Evolutionary conservation across 1,140 invertebrate genomes (phyloP), one percentile per base, ranked within the genome.

Genomic region (Penaeus japonicus): DNA sequence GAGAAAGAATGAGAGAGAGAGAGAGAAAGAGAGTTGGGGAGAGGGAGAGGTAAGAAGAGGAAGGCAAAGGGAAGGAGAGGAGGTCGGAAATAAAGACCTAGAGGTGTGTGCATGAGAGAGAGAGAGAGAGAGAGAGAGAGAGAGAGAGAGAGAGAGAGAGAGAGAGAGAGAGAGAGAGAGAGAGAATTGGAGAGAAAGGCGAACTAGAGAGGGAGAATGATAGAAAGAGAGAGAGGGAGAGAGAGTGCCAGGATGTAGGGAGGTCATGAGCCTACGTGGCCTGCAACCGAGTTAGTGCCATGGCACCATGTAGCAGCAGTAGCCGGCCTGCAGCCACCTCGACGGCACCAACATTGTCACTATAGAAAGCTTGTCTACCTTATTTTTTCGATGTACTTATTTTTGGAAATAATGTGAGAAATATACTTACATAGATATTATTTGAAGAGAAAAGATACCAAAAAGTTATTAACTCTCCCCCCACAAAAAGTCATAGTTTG

Each of bases 261-360:
- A 39, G 47, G 47, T 15, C 47, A 1, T 12, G 47, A 47, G 47
- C 47, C 47, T 15, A 15, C 47, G 10, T 47, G 47, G 47, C 47
- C 47, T 15, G 47, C 47, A 7, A 39, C 47, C 47, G 47, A 47
- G 47, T 47, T 7, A 47, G 47, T 47, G 47, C 70, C 70, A 15
- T 27, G 70, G 70, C 27, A 39, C 24, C 39, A 53, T n/a, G 53
- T 59, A 78, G 84, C 84, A 85, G 73, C 84, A 85, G 84, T 78
- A 85, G 54, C 47, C 15, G 73, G 27, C 70, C 62, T 39, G 84
- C 54, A 73, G 35, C 70, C 35, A 73, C 12, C 4, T 24, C 84
- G 20, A 27, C 70, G 39, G 65, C 73, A 78, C 70, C 70, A 73
- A 27, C 70, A 30, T 73, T 30, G 70, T 27, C 70, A 73, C 70